Evolutionary conservation across 2,888 invertebrate genomes (phyloP).

Genomic region (Liopterus haemorrhoidalis): DNA sequence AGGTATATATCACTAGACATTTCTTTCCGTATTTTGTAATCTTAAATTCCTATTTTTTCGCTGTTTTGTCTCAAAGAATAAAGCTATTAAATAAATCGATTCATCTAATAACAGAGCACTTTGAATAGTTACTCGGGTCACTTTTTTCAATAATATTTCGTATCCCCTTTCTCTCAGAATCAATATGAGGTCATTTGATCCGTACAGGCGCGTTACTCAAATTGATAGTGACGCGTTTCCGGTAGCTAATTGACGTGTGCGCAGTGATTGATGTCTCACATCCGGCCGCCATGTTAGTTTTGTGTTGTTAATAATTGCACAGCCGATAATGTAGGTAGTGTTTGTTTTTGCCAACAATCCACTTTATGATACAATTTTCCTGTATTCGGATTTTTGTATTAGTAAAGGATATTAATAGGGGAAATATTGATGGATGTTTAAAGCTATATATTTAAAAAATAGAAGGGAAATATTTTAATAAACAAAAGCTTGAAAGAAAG

Average conservation of each 20-base stretch:
- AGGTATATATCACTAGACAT: too few relatives aligned
- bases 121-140: not conserved
- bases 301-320: slow-evolving; percentile 43
- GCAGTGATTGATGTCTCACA: slow-evolving; percentile 46
- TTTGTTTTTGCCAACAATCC: not conserved
- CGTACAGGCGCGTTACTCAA: slow-evolving; percentile 37
- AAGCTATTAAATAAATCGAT: not conserved
- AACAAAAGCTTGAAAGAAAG: too few relatives aligned
- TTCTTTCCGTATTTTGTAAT: too few relatives aligned
- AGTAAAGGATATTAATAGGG: too few relatives aligned
- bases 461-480: too few relatives aligned
- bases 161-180: slow-evolving; percentile 10
- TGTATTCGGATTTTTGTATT: too few relatives aligned
- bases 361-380: not conserved
- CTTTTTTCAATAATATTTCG: slow-evolving; percentile 6
- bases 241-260: slow-evolving; percentile 48
- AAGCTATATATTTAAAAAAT: too few relatives aligned
- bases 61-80: too few relatives aligned
- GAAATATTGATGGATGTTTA: too few relatives aligned
- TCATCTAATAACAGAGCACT: not conserved
- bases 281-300: slow-evolving; percentile 47
- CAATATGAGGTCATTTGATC: slow-evolving; percentile 20
- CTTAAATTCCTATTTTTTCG: too few relatives aligned
- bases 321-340: slow-evolving; percentile 3
- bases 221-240: slow-evolving; percentile 49